phyloP scores from a whole-genome alignment of 1,140 invertebrate genomes.

The Aphaenogaster rudis region DNA sequence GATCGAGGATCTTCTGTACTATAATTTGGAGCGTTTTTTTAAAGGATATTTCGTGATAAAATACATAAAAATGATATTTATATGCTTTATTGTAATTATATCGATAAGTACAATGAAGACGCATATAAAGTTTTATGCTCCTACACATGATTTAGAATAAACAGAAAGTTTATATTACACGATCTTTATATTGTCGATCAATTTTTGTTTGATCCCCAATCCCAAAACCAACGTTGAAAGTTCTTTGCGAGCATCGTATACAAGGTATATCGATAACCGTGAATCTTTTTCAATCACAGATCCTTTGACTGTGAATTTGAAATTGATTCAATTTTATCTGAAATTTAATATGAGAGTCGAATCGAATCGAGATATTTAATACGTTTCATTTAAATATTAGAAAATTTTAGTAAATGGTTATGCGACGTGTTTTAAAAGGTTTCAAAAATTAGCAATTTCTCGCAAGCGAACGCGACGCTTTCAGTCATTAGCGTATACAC shows the following conservation, averaged over 20 bases:
- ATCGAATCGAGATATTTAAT: background rate
- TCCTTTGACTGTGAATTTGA: background rate
- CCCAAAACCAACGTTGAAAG: background rate
- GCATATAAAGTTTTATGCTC: slow-evolving; percentile 58
- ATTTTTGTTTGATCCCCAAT: slow-evolving; percentile 39
- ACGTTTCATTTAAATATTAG: slow-evolving; percentile 21
- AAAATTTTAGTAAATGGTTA: background rate
- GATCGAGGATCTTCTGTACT: slow-evolving; percentile 15
- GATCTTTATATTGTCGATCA: slow-evolving; percentile 33
- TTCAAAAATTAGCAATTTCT: background rate
- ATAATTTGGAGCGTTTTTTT: slow-evolving; percentile 17
- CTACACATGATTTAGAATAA: slow-evolving; percentile 71
- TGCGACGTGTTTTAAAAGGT: background rate
- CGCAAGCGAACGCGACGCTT: background rate
- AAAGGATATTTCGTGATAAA: background rate
- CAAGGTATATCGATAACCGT: background rate
- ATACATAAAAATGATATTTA: slow-evolving; percentile 25
- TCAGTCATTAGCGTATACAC: slow-evolving; percentile 16
- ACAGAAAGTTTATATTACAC: slow-evolving; percentile 66
- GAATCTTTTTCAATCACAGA: background rate
- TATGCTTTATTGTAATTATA: slow-evolving; percentile 53
- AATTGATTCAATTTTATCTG: background rate
- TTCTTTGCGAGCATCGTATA: background rate
- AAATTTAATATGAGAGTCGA: background rate
- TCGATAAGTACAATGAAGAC: slow-evolving; percentile 46